Conservation (phyloP, 1,140 invertebrate genomes). For the Mylabris phalerata region DNA sequence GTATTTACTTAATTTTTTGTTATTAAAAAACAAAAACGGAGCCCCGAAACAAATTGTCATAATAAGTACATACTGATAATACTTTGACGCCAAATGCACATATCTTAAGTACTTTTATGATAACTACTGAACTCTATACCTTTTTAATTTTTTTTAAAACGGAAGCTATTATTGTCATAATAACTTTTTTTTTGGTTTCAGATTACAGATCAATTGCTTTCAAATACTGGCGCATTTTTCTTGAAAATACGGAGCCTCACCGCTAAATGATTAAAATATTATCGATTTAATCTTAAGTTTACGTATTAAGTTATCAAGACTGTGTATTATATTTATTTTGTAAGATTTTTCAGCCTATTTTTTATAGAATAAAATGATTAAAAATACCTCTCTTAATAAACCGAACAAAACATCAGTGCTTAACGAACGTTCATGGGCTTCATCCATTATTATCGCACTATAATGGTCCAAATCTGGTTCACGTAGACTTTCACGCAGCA, state of each 20-base stretch:
- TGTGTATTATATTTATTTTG: not conserved
- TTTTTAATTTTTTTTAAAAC: too few species aligned
- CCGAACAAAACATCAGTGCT: constrained; percentile 99
- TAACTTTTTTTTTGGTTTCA: not conserved
- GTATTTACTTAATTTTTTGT: too few species aligned
- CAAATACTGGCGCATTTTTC: constrained; percentile 57
- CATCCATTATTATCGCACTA: constrained; percentile 97
- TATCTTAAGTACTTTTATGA: not conserved
- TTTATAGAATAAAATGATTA: constrained; percentile 4
- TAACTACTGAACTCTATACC: not conserved
- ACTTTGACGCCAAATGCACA: not conserved
- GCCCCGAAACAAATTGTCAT: not conserved
- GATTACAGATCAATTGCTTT: constrained; percentile 45
- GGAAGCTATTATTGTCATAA: too few species aligned
- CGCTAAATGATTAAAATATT: constrained; percentile 1
- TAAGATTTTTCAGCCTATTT: constrained; percentile 1
- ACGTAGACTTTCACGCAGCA: constrained; percentile 88
- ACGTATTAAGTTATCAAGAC: not conserved
- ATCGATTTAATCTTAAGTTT: too few species aligned
- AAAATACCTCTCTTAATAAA: constrained; percentile 77
- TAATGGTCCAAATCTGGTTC: constrained; percentile 95
- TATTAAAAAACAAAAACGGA: too few species aligned
- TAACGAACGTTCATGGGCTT: constrained; percentile 95
- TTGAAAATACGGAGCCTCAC: constrained; percentile 33
- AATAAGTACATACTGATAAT: not conserved